phyloP scores from a whole-genome alignment of 2,797 vertebrate genomes.

The Aphelocoma californica region DNA sequence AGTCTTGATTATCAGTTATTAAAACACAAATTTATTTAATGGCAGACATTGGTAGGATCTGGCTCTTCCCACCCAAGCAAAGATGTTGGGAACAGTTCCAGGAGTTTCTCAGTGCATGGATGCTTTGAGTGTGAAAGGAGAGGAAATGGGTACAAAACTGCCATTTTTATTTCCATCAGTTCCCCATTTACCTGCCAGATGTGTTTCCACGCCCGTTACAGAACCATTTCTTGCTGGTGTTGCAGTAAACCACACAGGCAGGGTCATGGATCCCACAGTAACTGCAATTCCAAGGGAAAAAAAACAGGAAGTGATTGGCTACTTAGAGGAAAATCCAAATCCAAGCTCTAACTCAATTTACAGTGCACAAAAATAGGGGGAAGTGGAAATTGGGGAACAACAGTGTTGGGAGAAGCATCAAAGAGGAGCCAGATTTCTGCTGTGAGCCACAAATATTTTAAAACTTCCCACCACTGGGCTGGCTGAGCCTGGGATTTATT shows the following conservation, averaged over 20 bases:
- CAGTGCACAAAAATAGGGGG: neutral
- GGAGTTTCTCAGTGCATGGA: neutral
- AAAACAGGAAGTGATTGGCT: neutral
- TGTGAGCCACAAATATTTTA: neutral
- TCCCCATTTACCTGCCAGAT: constrained; percentile 87
- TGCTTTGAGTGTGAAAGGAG: neutral
- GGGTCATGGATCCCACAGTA: constrained; percentile 99
- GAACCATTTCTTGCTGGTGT: constrained; percentile 99
- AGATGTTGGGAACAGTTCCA: neutral
- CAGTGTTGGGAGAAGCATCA: neutral
- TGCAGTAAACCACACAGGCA: constrained; percentile 97
- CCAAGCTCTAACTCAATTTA: neutral
- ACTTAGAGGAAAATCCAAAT: neutral
- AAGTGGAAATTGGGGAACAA: neutral
- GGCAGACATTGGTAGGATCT: neutral
- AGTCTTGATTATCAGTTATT: neutral
- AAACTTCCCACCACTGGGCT: neutral
- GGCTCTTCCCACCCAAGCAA: neutral
- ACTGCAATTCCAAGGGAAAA: constrained; percentile 69
- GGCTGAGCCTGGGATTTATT: neutral
- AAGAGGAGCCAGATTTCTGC: neutral
- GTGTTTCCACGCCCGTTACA: constrained; percentile 98
- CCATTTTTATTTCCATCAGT: neutral
- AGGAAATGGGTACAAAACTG: rapidly evolving
- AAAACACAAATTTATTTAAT: neutral